Evolutionary conservation across 30 jellyfish, hydroid and myxozoan genomes (phyloP).

Genomic region (Catostylus mosaicus): DNA sequence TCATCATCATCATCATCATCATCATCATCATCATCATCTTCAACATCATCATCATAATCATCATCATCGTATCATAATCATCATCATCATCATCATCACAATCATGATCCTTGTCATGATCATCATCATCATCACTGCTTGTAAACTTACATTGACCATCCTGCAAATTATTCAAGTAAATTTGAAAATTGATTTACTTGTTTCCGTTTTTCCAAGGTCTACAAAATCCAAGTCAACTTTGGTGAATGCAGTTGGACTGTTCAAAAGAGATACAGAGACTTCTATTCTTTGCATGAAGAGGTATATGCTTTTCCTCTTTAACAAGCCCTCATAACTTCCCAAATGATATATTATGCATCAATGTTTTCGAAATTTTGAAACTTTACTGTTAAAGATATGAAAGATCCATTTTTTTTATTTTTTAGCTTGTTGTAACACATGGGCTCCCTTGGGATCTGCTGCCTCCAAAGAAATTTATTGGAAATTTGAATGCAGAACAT

Average conservation of each 20-base stretch:
- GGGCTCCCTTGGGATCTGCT: conserved; percentile 94
- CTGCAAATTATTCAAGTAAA: too few species aligned
- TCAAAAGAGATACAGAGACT: conserved; percentile 78
- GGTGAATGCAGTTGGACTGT: conserved; percentile 85
- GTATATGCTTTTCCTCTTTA: too few species aligned
- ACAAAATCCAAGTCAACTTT: conserved; percentile 75
- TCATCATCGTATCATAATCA: too few species aligned
- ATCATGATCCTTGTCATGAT: too few species aligned
- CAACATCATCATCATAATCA: too few species aligned
- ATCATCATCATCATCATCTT: not conserved
- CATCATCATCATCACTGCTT: not conserved
- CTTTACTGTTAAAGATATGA: too few species aligned
- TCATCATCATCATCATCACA: too few species aligned
- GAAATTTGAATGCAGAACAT: conserved; percentile 73
- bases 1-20: not conserved
- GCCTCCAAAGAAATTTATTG: conserved; percentile 91
- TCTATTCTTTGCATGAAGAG: conserved; percentile 85
- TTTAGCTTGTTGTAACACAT: conserved; percentile 79
- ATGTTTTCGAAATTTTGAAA: too few species aligned
- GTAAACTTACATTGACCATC: too few species aligned
- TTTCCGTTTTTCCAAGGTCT: conserved; percentile 48
- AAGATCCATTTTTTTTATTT: conserved; percentile 2
- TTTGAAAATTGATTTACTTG: not conserved
- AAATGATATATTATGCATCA: too few species aligned
- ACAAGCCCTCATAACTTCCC: too few species aligned